Conservation (phyloP, 1,140 invertebrate genomes). For the Lineus longissimus region DNA sequence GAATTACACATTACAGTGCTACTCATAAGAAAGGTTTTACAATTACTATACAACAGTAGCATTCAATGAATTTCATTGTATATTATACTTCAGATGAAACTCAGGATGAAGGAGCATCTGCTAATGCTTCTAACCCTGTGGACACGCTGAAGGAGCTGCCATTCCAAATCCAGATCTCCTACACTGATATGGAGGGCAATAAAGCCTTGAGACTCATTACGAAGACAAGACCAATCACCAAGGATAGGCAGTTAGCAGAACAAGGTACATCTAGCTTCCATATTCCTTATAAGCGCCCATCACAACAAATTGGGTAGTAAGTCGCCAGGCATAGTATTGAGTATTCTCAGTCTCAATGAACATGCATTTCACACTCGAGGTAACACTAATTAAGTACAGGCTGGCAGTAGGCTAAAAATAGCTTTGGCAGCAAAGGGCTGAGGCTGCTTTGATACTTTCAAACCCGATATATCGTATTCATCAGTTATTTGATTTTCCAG, state of each 20-base stretch:
- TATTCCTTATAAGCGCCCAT: not conserved
- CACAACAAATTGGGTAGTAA: not conserved
- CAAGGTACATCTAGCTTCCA: constrained; percentile 23
- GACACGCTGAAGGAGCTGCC: constrained; percentile 15
- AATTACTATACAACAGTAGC: too few relatives aligned
- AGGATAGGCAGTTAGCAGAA: constrained; percentile 35
- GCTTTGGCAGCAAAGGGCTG: too few relatives aligned
- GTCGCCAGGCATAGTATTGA: too few relatives aligned
- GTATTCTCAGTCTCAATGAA: too few relatives aligned
- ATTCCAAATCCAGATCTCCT: constrained; percentile 45
- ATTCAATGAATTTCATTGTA: not conserved
- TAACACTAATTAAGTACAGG: too few relatives aligned
- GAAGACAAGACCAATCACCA: constrained; percentile 31
- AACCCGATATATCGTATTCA: too few relatives aligned
- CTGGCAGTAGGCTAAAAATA: too few relatives aligned
- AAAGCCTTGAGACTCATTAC: constrained; percentile 40
- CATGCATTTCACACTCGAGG: too few relatives aligned
- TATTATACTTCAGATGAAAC: not conserved
- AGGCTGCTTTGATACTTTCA: too few relatives aligned
- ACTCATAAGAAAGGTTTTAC: too few relatives aligned
- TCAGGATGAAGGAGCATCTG: not conserved
- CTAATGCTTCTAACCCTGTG: not conserved
- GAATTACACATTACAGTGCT: too few relatives aligned
- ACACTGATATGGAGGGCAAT: constrained; percentile 38
- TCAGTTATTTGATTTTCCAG: not conserved